Conservation (phyloP, 2,113 vertebrate species). For the Hypanus sabinus region DNA sequence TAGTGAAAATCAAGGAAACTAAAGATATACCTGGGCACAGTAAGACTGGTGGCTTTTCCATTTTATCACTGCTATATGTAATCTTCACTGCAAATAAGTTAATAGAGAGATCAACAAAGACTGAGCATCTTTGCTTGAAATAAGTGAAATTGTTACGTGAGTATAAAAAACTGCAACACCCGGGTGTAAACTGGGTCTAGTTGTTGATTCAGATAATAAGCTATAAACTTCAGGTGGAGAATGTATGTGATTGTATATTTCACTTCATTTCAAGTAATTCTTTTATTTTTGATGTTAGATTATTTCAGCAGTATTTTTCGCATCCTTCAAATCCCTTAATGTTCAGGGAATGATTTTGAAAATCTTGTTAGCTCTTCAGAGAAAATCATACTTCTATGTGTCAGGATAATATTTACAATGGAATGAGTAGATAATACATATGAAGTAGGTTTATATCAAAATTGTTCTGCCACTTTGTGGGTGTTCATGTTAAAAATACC, state of each 20-base stretch:
- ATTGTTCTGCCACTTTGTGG: neutral
- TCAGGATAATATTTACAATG: neutral
- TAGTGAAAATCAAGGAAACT: neutral
- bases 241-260: neutral
- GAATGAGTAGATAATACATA: neutral
- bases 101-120: neutral
- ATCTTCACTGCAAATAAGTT: conserved; percentile 6
- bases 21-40: neutral
- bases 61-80: neutral
- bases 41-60: neutral
- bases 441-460: neutral
- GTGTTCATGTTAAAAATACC: conserved; percentile 8
- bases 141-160: neutral
- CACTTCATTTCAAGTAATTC: neutral
- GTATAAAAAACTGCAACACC: neutral
- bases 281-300: neutral
- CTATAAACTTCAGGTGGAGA: neutral
- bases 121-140: neutral
- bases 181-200: neutral
- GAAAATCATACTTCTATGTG: neutral
- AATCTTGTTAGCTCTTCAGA: neutral
- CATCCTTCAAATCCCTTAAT: neutral
- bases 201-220: neutral
- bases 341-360: neutral
- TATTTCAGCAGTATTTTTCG: neutral